A percentile compares a stretch with the other conserved stretches of the same genome.
phyloP scores from a whole-genome alignment of 2,797 vertebrate genomes.

The Coendou prehensilis region DNA sequence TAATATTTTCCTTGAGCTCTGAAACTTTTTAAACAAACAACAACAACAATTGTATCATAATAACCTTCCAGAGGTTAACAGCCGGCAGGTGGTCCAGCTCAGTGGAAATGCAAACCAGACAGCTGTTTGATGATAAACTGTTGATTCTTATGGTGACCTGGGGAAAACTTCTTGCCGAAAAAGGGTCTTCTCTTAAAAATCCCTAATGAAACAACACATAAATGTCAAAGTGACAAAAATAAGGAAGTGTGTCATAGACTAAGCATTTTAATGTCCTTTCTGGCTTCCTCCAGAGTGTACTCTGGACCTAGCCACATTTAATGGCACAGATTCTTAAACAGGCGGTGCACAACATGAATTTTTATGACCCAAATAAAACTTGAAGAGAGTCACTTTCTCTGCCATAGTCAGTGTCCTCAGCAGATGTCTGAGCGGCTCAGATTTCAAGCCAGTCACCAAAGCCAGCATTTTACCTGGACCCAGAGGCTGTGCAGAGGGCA shows the following conservation, averaged over 20 bases:
- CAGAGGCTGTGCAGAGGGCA: not conserved
- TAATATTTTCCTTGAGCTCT: constrained; percentile 90
- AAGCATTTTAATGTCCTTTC: constrained; percentile 90
- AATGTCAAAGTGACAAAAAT: constrained; percentile 90
- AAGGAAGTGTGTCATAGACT: constrained; percentile 90
- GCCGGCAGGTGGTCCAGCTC: constrained; percentile 88
- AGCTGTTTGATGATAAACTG: constrained; percentile 84
- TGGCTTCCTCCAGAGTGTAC: constrained; percentile 87
- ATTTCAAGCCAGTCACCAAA: constrained; percentile 74
- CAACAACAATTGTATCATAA: constrained; percentile 88
- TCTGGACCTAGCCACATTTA: constrained; percentile 86
- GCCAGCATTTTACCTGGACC: constrained; percentile 75
- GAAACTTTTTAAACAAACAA: constrained; percentile 90
- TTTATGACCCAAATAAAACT: constrained; percentile 88
- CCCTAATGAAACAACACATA: constrained; percentile 88
- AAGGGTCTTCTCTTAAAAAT: constrained; percentile 87
- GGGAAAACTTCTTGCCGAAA: constrained; percentile 83
- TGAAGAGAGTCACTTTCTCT: constrained; percentile 82
- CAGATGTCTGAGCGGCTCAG: constrained; percentile 79
- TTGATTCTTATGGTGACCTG: constrained; percentile 83
- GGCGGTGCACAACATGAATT: constrained; percentile 80
- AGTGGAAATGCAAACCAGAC: constrained; percentile 88
- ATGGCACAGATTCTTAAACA: constrained; percentile 85
- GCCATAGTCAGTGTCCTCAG: constrained; percentile 80
- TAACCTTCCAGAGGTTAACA: constrained; percentile 91